These are phyloP conservation scores for western clawed frog (Xenopus tropicalis) DNA, from an alignment of 2,113 vertebrate species.

Conservation along the genomic window UCB_Xtro_10.0 CM004447.2:13722501-13723000, in stretches of 20 bases:
- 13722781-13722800: constrained; percentile 99
- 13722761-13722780: constrained; percentile 98
- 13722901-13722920: constrained; percentile 82
- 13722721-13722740: constrained; percentile 94
- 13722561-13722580: constrained; percentile 43
- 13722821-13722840: constrained; percentile 79
- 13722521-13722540: constrained; percentile 81
- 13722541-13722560: constrained; percentile 37
- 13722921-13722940: constrained; percentile 89
- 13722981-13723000: constrained; percentile 93
- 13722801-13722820: constrained; percentile 94
- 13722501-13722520: constrained; percentile 84
- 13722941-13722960: constrained; percentile 94
- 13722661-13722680: constrained; percentile 71
- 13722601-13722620: constrained; percentile 83
- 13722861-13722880: constrained; percentile 77
- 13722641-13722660: constrained; percentile 72
- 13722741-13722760: constrained; percentile 91
- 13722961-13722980: constrained; percentile 98
- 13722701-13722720: constrained; percentile 79
- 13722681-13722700: constrained; percentile 75
- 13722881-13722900: constrained; percentile 77
- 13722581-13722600: constrained; percentile 76
- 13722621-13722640: constrained; percentile 80
- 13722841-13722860: constrained; percentile 88